Conservation (phyloP, 2,113 vertebrate genomes). For the Grammomys surdaster region DNA sequence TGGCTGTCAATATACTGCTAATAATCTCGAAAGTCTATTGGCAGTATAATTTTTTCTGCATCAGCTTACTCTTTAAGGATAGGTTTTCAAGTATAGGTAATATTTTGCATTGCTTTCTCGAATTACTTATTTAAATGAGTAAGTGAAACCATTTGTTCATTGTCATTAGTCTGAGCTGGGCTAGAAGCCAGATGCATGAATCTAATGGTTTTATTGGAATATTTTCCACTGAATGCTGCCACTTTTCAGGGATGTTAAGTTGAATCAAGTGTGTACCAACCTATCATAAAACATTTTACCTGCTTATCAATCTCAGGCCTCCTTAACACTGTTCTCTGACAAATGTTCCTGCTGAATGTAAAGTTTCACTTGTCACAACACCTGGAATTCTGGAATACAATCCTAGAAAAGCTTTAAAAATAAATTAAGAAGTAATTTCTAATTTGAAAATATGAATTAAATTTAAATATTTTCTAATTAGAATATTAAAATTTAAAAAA, state of each 20-base stretch:
- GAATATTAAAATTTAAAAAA: background rate
- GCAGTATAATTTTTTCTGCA: background rate
- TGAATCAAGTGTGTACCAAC: conserved; percentile 50
- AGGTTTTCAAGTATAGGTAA: conserved; percentile 15
- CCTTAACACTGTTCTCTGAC: conserved; percentile 51
- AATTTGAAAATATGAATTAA: no score
- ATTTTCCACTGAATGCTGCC: background rate
- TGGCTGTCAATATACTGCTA: background rate
- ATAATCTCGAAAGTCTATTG: background rate
- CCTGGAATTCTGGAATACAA: conserved; percentile 41
- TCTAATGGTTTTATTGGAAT: conserved; percentile 35
- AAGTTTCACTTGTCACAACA: background rate
- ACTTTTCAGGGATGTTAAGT: conserved; percentile 40
- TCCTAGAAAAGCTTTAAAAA: conserved; percentile 14
- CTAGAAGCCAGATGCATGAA: background rate
- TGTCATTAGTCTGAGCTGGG: conserved; percentile 3
- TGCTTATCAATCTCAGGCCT: conserved; percentile 62
- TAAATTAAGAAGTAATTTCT: conserved; percentile 7
- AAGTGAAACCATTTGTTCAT: conserved; percentile 44
- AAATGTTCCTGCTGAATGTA: conserved; percentile 38
- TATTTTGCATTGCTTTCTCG: conserved; percentile 32
- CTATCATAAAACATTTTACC: conserved; percentile 56
- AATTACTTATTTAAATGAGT: conserved; percentile 51
- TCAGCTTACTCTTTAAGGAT: background rate
- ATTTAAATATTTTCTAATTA: no score